Percentiles rank a stretch among this genome's conserved stretches.
Conservation (phyloP, 2,113 vertebrate genomes). For the Ranitomeya imitator region DNA sequence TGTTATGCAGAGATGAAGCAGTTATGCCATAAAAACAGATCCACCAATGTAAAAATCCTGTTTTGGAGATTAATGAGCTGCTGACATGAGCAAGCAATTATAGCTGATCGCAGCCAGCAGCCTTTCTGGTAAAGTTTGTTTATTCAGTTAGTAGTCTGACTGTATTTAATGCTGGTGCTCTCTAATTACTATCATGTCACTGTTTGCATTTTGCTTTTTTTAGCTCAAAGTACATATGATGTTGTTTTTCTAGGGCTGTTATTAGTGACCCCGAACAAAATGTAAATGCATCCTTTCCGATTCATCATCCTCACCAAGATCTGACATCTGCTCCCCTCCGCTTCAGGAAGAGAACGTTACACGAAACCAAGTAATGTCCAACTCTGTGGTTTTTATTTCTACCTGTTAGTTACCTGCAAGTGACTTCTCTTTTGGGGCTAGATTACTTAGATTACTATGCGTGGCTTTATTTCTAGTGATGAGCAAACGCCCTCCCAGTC, state of each 20-base stretch:
- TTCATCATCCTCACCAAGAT: constrained; percentile 55
- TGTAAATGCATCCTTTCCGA: constrained; percentile 17
- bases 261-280: constrained; percentile 83
- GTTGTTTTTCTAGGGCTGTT: constrained; percentile 70
- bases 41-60: neutral
- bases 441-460: too few relatives aligned
- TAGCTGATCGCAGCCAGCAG: neutral
- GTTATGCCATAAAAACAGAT: neutral
- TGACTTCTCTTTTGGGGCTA: too few relatives aligned
- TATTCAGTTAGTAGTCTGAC: constrained; percentile 26
- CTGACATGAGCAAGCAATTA: constrained; percentile 34
- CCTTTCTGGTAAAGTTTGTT: constrained; percentile 26
- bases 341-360: constrained; percentile 72
- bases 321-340: constrained; percentile 59
- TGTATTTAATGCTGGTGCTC: neutral
- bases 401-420: neutral
- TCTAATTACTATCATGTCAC: constrained; percentile 30
- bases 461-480: too few relatives aligned
- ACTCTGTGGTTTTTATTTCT: neutral
- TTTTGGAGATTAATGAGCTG: constrained; percentile 22
- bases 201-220: constrained; percentile 33
- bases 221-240: constrained; percentile 50
- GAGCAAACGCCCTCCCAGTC: too few relatives aligned
- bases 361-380: constrained; percentile 72
- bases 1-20: neutral